Evolutionary conservation across 2,888 invertebrate species (phyloP), one percentile per base, ranked within the genome.

Genomic region (Ellobium chinense): DNA sequence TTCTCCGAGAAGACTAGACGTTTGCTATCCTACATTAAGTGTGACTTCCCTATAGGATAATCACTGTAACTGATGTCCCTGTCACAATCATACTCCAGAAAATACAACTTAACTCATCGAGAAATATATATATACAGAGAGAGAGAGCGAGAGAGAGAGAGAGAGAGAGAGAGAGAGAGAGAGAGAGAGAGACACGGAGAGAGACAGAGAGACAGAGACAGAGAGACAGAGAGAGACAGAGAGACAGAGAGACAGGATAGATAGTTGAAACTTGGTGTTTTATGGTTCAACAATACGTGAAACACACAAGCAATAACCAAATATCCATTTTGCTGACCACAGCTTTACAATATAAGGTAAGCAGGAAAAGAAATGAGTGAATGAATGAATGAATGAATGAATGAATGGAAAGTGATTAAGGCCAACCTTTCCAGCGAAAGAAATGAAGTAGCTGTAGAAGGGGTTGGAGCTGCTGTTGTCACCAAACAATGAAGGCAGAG

Each of bases 401-500:
- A 18, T 54, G 18, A 18, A 54, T n/a, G n/a, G n/a, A n/a, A n/a
- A n/a, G n/a, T n/a, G n/a, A n/a, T n/a, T n/a, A n/a, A 46, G n/a
- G n/a, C 65, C 36, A 1, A 76, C 76, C 46, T 76, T 31, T 18
- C 74, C 39, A n/a, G 34, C 65, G 69, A 62, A 77, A 27, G 46
- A 54, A 62, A 85, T 85, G 14, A 78, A 46, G 76, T 79, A 82
- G 36, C 81, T 81, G 69, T 58, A 78, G 82, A 85, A 85, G 1
- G 85, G 85, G 56, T 85, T 85, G 66, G 54, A 66, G 75, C 72
- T 54, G 18, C 29, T 24, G 46, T 27, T 60, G 21, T 83, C 75
- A 27, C 78, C 78, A 46, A 86, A 81, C 37, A 86, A 69, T 1
- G 80, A 68, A 9, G 85, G 85, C 46, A 86, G 62, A 36, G 77